Evolutionary conservation across 2,797 vertebrate genomes (phyloP).

Genomic region (Kryptolebias ocellatus): DNA sequence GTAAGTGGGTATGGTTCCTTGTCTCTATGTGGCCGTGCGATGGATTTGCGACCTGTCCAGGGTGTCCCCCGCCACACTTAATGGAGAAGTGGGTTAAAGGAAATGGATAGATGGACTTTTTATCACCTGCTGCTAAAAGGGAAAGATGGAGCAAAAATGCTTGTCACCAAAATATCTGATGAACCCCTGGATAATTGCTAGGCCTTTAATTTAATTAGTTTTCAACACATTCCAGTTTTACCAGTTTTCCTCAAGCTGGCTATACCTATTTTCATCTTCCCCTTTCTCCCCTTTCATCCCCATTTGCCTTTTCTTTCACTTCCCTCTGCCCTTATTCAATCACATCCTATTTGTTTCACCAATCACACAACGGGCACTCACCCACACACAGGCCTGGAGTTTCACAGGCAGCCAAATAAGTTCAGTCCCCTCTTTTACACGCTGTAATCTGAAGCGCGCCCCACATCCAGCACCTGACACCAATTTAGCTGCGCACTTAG

Average conservation of each 20-base stretch:
- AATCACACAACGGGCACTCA: constrained; percentile 20
- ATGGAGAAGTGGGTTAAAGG: too few relatives aligned
- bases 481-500: constrained; percentile 38
- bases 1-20: too few relatives aligned
- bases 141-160: too few relatives aligned
- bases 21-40: too few relatives aligned
- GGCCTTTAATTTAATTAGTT: constrained; percentile 1
- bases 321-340: constrained; percentile 72
- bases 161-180: too few relatives aligned
- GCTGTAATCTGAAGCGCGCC: constrained; percentile 22
- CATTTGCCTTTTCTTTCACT: constrained; percentile 37
- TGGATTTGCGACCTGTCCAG: too few relatives aligned
- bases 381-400: constrained; percentile 15
- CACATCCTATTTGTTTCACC: constrained; percentile 69
- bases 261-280: constrained; percentile 20
- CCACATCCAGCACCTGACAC: constrained; percentile 53
- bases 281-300: constrained; percentile 21
- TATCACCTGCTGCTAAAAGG: too few relatives aligned
- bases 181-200: too few relatives aligned
- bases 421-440: constrained; percentile 23
- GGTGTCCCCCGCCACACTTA: too few relatives aligned
- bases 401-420: constrained; percentile 48
- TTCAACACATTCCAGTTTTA: constrained; percentile 10
- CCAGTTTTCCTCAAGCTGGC: constrained; percentile 7
- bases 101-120: too few relatives aligned